Conservation (phyloP, 2,888 invertebrate species). For the Xylocampa areola region DNA sequence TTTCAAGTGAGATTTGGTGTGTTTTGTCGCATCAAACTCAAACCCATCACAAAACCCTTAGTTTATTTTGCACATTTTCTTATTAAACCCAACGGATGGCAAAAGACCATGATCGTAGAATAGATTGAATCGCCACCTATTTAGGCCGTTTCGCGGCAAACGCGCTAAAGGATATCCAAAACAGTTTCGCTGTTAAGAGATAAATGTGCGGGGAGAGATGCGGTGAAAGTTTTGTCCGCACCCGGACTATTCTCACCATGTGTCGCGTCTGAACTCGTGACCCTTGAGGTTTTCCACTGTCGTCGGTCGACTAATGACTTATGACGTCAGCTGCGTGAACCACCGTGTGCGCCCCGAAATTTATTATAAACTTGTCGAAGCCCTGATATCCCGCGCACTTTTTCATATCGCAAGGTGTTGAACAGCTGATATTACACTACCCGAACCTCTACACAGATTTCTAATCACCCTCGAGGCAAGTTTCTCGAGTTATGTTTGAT, state of each 20-base stretch:
- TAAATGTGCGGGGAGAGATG: slow-evolving; percentile 80
- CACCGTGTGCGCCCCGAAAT: slow-evolving; percentile 56
- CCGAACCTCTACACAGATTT: slow-evolving; percentile 27
- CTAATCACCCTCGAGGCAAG: slow-evolving; percentile 5
- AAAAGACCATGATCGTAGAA: slow-evolving; percentile 22
- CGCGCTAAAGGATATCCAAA: slow-evolving; percentile 65
- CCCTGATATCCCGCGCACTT: slow-evolving; percentile 8
- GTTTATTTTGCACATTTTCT: neutral
- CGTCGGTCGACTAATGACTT: slow-evolving; percentile 78
- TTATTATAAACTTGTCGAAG: slow-evolving; percentile 71
- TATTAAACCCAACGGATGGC: neutral
- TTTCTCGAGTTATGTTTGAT: slow-evolving; percentile 12
- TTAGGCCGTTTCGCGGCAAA: slow-evolving; percentile 40
- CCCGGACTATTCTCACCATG: slow-evolving; percentile 81
- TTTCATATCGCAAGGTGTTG: slow-evolving; percentile 23
- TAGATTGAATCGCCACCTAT: slow-evolving; percentile 40
- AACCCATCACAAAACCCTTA: neutral
- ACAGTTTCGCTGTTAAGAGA: slow-evolving; percentile 76
- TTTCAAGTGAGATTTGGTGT: neutral
- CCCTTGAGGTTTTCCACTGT: slow-evolving; percentile 82
- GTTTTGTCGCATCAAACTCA: neutral
- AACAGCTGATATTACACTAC: slow-evolving; percentile 12
- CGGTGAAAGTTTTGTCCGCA: slow-evolving; percentile 76
- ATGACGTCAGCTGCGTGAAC: slow-evolving; percentile 72
- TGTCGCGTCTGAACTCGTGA: slow-evolving; percentile 79